Percentiles rank a stretch among this genome's conserved stretches.
Conservation (phyloP, 2,797 vertebrate genomes). For the Bothrops alternatus region DNA sequence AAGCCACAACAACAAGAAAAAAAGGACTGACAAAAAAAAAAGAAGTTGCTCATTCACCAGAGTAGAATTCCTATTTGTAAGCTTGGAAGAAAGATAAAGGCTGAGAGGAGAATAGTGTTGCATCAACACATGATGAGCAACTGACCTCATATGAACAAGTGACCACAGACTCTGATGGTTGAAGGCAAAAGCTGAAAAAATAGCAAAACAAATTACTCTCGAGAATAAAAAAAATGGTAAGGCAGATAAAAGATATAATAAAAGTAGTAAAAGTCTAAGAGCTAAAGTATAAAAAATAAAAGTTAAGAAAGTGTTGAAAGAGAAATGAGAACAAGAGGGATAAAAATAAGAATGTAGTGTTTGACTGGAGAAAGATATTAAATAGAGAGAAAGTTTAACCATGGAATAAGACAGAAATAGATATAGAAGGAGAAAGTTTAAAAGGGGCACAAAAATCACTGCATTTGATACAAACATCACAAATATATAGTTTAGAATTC, state of each 20-base stretch:
- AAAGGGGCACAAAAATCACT: background rate
- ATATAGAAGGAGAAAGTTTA: background rate
- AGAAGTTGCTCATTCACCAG: background rate
- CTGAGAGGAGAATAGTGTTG: background rate
- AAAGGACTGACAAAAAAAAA: background rate
- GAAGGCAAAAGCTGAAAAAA: background rate
- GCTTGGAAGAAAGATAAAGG: background rate
- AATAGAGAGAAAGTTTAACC: background rate
- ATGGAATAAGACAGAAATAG: background rate
- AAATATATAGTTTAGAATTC: background rate
- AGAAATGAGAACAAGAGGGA: background rate
- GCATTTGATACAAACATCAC: background rate
- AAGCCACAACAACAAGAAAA: background rate
- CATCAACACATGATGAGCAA: background rate
- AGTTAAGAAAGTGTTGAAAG: background rate
- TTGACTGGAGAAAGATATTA: background rate
- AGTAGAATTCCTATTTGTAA: background rate
- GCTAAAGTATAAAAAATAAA: background rate
- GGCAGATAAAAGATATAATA: background rate
- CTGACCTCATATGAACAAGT: background rate
- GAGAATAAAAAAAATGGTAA: background rate
- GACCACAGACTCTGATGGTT: background rate
- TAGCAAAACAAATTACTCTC: background rate
- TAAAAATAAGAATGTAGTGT: background rate
- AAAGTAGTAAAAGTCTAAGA: background rate